Evolutionary conservation across 2,113 vertebrate species (phyloP), one percentile per base, ranked within the genome.

Genomic region (Xiphorhynchus elegans): DNA sequence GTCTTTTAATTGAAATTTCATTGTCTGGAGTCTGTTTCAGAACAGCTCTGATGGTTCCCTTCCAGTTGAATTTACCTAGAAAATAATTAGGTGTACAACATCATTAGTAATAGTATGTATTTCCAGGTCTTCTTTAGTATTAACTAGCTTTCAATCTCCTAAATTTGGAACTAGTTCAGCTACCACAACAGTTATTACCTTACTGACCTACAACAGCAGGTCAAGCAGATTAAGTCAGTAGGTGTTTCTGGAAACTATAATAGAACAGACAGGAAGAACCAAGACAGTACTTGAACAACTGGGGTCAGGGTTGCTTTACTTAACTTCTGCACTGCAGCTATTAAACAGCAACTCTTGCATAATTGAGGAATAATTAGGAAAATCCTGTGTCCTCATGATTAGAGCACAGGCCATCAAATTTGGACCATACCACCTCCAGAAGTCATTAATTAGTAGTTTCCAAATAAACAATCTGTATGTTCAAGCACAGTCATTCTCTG

Each of bases 61-160:
- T 99, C 99, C 99, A 99, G 96, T 99, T 99, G 97, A 99, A 99
- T 98, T 99, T 99, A 42, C 98, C 99, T 99, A 79, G 66, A 66
- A 94, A 62, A 76, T 12, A 87, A 87, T 92, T 12, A 82, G 16
- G 8, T 21, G n/a, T 4, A 92, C 31, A 82, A 49, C 19, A 69
- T 4, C 0, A 5, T 87, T 59, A 93, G 24, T 59, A 56, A 79
- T 84, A 67, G 24, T 0, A 39, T 6, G 4, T 52, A 60, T 84
- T 75, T 80, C 44, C 19, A 60, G 1, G 13, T 89, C 6, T 0
- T 81, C 31, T 70, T 10, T 33, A 52, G 8, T 8, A 60, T 7
- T 35, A 84, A 39, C 20, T 42, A 75, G 40, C 25, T 24, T 59
- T 80, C 35, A 17, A 6, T 8, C 46, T 62, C 86, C 49, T 62